These are phyloP conservation scores for Cinara cedri DNA, from an alignment of 2,888 invertebrate genomes.

Conservation along the genomic window DNA sequence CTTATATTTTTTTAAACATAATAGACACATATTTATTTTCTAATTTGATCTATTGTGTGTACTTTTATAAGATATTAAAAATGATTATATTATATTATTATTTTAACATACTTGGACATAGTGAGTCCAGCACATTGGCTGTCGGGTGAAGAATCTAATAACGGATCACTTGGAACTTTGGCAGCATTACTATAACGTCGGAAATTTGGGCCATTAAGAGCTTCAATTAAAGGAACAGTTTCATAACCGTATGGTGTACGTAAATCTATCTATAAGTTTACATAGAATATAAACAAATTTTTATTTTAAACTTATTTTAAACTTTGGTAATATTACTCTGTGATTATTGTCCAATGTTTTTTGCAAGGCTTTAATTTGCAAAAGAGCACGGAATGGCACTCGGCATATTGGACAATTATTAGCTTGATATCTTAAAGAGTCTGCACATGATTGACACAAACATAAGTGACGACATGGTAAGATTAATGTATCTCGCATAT, in stretches of 20 bases:
- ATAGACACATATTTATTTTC: too few relatives aligned
- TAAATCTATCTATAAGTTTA: conserved; percentile 66
- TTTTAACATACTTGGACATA: conserved; percentile 40
- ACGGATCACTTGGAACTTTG: conserved; percentile 59
- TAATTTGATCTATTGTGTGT: too few relatives aligned
- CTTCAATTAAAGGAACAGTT: conserved; percentile 92
- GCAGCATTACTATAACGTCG: conserved; percentile 47
- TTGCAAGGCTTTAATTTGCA: conserved; percentile 93
- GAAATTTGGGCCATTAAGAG: conserved; percentile 87
- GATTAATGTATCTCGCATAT: conserved; percentile 94
- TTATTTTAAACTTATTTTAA: neutral
- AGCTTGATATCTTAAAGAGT: conserved; percentile 94
- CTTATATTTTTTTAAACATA: too few relatives aligned
- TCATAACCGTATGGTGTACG: conserved; percentile 93
- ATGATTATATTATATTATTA: neutral
- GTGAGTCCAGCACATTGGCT: conserved; percentile 50
- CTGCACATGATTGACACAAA: conserved; percentile 95
- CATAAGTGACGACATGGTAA: conserved; percentile 96
- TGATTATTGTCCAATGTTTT: conserved; percentile 65
- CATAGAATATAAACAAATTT: neutral
- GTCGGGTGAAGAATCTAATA: conserved; percentile 52
- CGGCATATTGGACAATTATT: conserved; percentile 99
- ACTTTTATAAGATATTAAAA: neutral
- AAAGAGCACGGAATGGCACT: conserved; percentile 94
- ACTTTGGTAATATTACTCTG: conserved; percentile 24